Evolutionary conservation across 2,113 vertebrate genomes (phyloP).

Genomic region (Clinocottus analis): DNA sequence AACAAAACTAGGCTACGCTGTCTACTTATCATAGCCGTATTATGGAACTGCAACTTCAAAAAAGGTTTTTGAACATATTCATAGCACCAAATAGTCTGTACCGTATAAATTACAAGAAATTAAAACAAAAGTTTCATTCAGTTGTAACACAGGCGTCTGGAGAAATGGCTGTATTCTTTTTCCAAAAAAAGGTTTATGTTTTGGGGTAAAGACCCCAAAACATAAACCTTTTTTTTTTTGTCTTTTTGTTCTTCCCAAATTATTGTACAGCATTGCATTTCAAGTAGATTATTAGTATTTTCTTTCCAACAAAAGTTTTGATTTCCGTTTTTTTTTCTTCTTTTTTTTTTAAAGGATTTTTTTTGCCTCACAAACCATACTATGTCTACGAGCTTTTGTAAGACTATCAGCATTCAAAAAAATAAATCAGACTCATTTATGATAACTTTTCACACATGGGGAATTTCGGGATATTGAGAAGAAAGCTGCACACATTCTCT

Average conservation of each 20-base stretch:
- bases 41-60: slow-evolving; percentile 87
- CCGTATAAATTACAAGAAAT: slow-evolving; percentile 58
- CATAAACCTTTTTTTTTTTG: slow-evolving; percentile 30
- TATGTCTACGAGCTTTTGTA: slow-evolving; percentile 73
- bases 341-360: slow-evolving; percentile 34
- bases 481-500: slow-evolving; percentile 85
- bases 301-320: slow-evolving; percentile 74
- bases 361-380: slow-evolving; percentile 86
- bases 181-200: too few species aligned
- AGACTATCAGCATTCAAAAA: slow-evolving; percentile 84
- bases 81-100: slow-evolving; percentile 80
- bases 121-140: slow-evolving; percentile 49
- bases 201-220: too few species aligned
- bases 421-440: slow-evolving; percentile 87
- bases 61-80: slow-evolving; percentile 73
- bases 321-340: slow-evolving; percentile 62
- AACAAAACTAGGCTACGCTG: slow-evolving; percentile 78
- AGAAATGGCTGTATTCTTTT: slow-evolving; percentile 63
- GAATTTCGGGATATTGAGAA: slow-evolving; percentile 75
- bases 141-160: slow-evolving; percentile 60
- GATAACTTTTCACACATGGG: slow-evolving; percentile 85
- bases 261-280: slow-evolving; percentile 71
- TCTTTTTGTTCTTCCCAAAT: slow-evolving; percentile 5
- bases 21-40: slow-evolving; percentile 81
- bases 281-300: slow-evolving; percentile 61